These are phyloP conservation scores for Notodonta dromedarius DNA, from an alignment of 2,888 invertebrate species.

Conservation along the genomic window DNA sequence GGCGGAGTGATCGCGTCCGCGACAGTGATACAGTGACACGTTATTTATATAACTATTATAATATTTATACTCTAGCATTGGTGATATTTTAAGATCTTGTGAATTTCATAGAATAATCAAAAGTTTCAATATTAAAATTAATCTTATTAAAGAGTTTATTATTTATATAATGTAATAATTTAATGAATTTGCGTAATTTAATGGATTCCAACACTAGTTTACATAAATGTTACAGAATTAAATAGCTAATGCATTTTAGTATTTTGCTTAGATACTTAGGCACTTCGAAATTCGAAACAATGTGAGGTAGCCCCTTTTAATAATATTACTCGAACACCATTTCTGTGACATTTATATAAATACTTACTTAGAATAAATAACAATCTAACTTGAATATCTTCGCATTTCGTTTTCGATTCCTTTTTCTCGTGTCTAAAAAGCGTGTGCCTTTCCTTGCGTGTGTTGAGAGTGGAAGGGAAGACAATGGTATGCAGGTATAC, in stretches of 20 bases:
- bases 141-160: conserved; percentile 25
- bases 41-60: conserved; percentile 39
- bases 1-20: not conserved
- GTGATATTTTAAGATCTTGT: conserved; percentile 69
- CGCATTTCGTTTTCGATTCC: conserved; percentile 22
- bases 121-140: conserved; percentile 38
- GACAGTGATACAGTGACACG: conserved; percentile 14
- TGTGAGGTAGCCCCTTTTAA: too few species aligned
- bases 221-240: conserved; percentile 36
- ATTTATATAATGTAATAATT: conserved; percentile 27
- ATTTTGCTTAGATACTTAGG: not conserved
- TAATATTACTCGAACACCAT: conserved; percentile 6
- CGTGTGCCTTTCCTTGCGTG: conserved; percentile 40
- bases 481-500: conserved; percentile 32
- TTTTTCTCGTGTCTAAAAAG: conserved; percentile 30
- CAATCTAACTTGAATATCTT: conserved; percentile 25
- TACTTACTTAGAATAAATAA: conserved; percentile 29
- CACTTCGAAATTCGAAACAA: not conserved
- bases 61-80: conserved; percentile 53
- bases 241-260: not conserved
- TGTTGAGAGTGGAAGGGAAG: conserved; percentile 25
- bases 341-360: conserved; percentile 37
- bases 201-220: conserved; percentile 16
- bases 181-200: conserved; percentile 28
- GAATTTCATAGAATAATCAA: conserved; percentile 40